These are phyloP conservation scores for Linurgus olivaceus DNA, from an alignment of 2,797 vertebrate species.

Conservation along the genomic window DNA sequence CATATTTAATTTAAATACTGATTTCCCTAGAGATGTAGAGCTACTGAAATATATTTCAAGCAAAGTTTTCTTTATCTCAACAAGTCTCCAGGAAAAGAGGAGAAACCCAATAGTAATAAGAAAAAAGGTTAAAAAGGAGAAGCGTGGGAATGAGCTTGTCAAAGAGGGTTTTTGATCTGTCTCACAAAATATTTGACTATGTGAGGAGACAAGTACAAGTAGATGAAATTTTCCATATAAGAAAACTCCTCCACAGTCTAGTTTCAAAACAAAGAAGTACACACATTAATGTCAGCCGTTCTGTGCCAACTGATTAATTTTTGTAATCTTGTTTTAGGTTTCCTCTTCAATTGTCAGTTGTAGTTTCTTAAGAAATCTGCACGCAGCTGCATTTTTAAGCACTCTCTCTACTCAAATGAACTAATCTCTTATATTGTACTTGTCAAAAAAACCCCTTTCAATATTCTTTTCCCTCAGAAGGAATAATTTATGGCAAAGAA, in stretches of 20 bases:
- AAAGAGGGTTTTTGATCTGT: constrained; percentile 63
- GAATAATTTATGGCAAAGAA: background rate
- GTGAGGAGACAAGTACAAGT: constrained; percentile 59
- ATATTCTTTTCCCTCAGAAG: background rate
- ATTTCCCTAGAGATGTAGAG: background rate
- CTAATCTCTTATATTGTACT: background rate
- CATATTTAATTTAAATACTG: background rate
- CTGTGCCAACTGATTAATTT: constrained; percentile 59
- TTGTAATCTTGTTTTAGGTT: constrained; percentile 62
- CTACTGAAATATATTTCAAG: background rate
- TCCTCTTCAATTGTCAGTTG: constrained; percentile 57
- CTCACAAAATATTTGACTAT: constrained; percentile 68
- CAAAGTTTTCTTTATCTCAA: background rate
- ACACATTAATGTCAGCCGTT: constrained; percentile 60
- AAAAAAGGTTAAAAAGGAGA: constrained; percentile 38
- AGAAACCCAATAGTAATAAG: background rate
- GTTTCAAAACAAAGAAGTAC: constrained; percentile 65
- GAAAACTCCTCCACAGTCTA: constrained; percentile 66
- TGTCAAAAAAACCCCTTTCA: background rate
- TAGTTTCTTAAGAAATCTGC: constrained; percentile 51
- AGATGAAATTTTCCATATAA: constrained; percentile 54
- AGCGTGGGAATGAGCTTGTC: constrained; percentile 65
- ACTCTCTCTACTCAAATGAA: constrained; percentile 13
- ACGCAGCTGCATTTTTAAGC: constrained; percentile 43
- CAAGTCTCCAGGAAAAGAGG: background rate